These are phyloP conservation scores for Diarsia brunnea DNA, from an alignment of 2,888 invertebrate species.

Conservation along the genomic window DNA sequence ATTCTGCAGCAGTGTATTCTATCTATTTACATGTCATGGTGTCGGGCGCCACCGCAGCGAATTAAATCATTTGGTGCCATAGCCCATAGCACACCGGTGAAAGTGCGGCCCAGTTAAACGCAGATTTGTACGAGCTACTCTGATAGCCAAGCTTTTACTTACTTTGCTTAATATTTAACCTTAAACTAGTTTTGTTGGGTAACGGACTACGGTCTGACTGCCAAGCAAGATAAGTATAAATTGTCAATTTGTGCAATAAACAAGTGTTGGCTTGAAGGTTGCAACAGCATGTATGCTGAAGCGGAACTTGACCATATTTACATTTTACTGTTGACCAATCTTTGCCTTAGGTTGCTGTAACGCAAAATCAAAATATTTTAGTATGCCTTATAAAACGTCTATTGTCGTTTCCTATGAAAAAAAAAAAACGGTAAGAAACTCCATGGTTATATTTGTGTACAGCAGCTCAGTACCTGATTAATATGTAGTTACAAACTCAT, in stretches of 20 bases:
- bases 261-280: constrained; percentile 18
- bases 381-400: too few species aligned
- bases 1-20: not conserved
- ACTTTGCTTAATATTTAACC: constrained; percentile 57
- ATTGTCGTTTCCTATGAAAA: too few species aligned
- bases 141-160: constrained; percentile 48
- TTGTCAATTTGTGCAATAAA: constrained; percentile 39
- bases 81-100: constrained; percentile 65
- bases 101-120: constrained; percentile 61
- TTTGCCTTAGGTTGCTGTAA: not conserved
- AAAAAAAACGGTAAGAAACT: too few species aligned
- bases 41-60: constrained; percentile 35
- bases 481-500: too few species aligned
- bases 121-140: constrained; percentile 41
- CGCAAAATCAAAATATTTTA: too few species aligned
- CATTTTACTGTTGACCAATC: not conserved
- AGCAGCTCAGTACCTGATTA: not conserved
- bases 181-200: constrained; percentile 51
- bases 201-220: constrained; percentile 31
- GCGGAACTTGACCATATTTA: constrained; percentile 8
- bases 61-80: constrained; percentile 63
- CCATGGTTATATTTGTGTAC: not conserved
- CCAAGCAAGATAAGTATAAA: constrained; percentile 22
- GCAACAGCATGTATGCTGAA: constrained; percentile 13
- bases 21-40: constrained; percentile 8